phyloP scores from a whole-genome alignment of 2,797 vertebrate genomes.

The Parauchenoglanis ngamensis region DNA sequence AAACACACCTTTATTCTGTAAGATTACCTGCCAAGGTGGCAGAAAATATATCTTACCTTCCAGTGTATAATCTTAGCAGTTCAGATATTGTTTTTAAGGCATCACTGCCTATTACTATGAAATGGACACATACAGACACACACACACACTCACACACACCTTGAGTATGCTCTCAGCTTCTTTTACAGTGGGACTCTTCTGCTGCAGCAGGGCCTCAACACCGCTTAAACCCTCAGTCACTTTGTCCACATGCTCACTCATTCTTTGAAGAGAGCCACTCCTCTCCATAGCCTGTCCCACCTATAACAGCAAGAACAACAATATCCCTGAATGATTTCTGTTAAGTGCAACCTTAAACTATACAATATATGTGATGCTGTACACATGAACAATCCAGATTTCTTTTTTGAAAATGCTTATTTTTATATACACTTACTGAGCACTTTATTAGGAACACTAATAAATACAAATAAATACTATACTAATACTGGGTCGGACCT shows the following conservation, averaged over 20 bases:
- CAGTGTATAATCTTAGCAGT: background rate
- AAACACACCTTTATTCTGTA: background rate
- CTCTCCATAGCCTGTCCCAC: conserved; percentile 58
- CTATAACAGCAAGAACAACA: conserved; percentile 15
- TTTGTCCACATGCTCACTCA: conserved; percentile 74
- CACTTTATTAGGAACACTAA: no score
- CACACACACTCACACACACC: conserved; percentile 66
- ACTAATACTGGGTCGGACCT: no score
- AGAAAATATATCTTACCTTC: background rate
- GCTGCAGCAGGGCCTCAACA: conserved; percentile 79
- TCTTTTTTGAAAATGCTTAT: background rate
- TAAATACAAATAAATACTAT: no score
- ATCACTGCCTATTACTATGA: background rate
- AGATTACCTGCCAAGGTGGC: background rate
- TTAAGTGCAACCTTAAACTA: background rate
- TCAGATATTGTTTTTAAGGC: background rate
- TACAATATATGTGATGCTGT: no score
- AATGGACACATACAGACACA: background rate
- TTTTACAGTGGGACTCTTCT: conserved; percentile 77
- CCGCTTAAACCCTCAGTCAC: conserved; percentile 78
- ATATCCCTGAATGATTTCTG: background rate
- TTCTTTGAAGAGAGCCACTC: conserved; percentile 68
- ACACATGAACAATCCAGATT: background rate
- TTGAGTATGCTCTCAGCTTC: conserved; percentile 85
- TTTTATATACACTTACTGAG: background rate